Base-by-base conservation (phyloP, 1,140 invertebrate species). In the Halesus radiatus region DNA sequence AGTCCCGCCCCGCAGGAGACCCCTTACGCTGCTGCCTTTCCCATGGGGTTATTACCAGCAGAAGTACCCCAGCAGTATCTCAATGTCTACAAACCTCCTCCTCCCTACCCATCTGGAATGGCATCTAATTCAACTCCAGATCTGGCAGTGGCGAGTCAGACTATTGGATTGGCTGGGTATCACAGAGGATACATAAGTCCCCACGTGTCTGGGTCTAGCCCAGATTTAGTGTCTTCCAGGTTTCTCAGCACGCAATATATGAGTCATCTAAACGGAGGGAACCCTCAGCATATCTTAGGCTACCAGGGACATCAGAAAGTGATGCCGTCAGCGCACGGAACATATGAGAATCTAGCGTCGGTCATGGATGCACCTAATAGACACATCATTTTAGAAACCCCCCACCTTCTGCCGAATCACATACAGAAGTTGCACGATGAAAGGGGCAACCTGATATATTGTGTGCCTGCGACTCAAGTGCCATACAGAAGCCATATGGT, bases 71-170 rank as follows among this genome's bases (percentile, higher is more conserved):
- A 82, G 23, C 92, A 92, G 50, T 91, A 94, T 83, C 88, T 94
- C 60, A 93, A 94, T 83, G 89, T 95, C 10, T 94, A 93, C 85
- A 96, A 96, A 87, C 95, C 93, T 0, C 96, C 95, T 0, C 95
- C 95, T 0, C 95, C 96, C 0, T 96, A 96, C 87, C 94, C 94
- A 0, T 92, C 91, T 84, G 89, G 93, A 3, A 89, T 93, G 22
- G 94, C 93, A 80, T 95, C 93, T 56, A 94, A 93, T 81, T 95
- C 94, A 7, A 96, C 95, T 0, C 96, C 95, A 1, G 95, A 96
- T 88, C 87, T 96, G 72, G 95, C 95, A 0, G 91, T 92, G 15
- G 92, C 92, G 3, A 92, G 92, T 32, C 90, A 91, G 85, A 88
- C 87, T 0, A 81, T 89, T 0, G 79, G 74, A 64, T 53, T 78